phyloP scores from a whole-genome alignment of 2,797 vertebrate genomes.

The Ispidina lecontei region DNA sequence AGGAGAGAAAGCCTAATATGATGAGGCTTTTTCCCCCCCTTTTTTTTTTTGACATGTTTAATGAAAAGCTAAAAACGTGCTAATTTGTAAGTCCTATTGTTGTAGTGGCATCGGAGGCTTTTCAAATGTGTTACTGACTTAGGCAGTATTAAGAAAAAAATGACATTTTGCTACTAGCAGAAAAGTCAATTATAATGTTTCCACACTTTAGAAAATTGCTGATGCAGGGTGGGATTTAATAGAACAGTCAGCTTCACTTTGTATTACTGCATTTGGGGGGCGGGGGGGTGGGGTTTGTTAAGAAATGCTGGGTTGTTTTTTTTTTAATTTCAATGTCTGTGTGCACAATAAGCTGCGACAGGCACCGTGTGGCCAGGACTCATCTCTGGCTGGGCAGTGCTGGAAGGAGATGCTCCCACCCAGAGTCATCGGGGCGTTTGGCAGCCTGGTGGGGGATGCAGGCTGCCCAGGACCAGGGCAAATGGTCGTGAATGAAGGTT shows the following conservation, averaged over 20 bases:
- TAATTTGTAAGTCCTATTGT: slow-evolving; percentile 74
- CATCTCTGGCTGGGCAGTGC: rapidly evolving
- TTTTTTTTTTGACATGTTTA: slow-evolving; percentile 54
- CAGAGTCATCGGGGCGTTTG: not conserved
- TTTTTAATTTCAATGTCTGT: not conserved
- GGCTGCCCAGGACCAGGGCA: rapidly evolving
- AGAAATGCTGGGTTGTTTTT: not conserved
- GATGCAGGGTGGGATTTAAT: slow-evolving; percentile 69
- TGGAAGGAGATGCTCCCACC: not conserved
- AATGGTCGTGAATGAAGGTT: not conserved
- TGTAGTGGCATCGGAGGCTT: slow-evolving; percentile 63
- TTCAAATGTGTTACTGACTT: slow-evolving; percentile 71
- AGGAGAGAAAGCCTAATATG: slow-evolving; percentile 65
- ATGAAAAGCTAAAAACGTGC: slow-evolving; percentile 68
- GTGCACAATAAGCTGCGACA: not conserved
- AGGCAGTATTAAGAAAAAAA: slow-evolving; percentile 63
- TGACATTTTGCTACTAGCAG: slow-evolving; percentile 58
- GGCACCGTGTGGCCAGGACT: not conserved
- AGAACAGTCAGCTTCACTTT: slow-evolving; percentile 70
- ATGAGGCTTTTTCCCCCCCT: slow-evolving; percentile 2
- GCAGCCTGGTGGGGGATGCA: rapidly evolving
- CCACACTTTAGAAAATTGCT: slow-evolving; percentile 61
- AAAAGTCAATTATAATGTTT: slow-evolving; percentile 60
- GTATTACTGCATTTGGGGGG: slow-evolving; percentile 23
- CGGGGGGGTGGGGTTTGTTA: slow-evolving; percentile 1